These are phyloP conservation scores for Rhyacichthys aspro DNA, from an alignment of 2,797 vertebrate species.

Conservation along the genomic window DNA sequence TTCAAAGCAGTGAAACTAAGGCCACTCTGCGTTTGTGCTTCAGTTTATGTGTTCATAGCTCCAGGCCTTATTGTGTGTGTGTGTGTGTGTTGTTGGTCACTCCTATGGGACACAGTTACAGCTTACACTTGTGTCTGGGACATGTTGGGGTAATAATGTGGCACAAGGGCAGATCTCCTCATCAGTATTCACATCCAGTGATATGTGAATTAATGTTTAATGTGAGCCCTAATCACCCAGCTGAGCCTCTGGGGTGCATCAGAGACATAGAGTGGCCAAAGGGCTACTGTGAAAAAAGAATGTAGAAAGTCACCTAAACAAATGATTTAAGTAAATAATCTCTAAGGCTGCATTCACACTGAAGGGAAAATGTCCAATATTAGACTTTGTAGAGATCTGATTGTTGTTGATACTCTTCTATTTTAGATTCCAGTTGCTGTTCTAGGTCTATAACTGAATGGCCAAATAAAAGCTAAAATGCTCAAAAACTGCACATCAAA, in stretches of 20 bases:
- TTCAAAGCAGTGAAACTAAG: constrained; percentile 21
- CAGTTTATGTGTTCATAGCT: constrained; percentile 2
- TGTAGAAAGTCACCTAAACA: too few relatives aligned
- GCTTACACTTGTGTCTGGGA: constrained; percentile 11
- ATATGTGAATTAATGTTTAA: constrained; percentile 68
- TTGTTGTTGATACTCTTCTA: too few relatives aligned
- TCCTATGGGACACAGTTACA: constrained; percentile 16
- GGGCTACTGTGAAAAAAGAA: too few relatives aligned
- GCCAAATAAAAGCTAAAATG: too few relatives aligned
- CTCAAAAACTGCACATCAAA: too few relatives aligned
- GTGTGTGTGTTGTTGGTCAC: constrained; percentile 27
- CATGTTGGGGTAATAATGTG: constrained; percentile 44
- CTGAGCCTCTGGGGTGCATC: constrained; percentile 56
- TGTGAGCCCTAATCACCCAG: constrained; percentile 65
- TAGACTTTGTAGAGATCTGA: too few relatives aligned
- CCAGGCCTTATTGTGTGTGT: constrained; percentile 1
- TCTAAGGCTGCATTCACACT: too few relatives aligned
- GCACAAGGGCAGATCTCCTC: constrained; percentile 66
- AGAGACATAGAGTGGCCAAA: neutral
- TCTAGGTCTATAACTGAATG: too few relatives aligned
- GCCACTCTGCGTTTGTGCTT: constrained; percentile 9
- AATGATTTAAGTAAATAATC: too few relatives aligned
- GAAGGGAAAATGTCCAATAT: too few relatives aligned
- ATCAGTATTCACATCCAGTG: constrained; percentile 74
- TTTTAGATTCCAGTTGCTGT: too few relatives aligned